These are phyloP conservation scores for Lagria hirta DNA, from an alignment of 2,888 invertebrate genomes.

Conservation along the genomic window DNA sequence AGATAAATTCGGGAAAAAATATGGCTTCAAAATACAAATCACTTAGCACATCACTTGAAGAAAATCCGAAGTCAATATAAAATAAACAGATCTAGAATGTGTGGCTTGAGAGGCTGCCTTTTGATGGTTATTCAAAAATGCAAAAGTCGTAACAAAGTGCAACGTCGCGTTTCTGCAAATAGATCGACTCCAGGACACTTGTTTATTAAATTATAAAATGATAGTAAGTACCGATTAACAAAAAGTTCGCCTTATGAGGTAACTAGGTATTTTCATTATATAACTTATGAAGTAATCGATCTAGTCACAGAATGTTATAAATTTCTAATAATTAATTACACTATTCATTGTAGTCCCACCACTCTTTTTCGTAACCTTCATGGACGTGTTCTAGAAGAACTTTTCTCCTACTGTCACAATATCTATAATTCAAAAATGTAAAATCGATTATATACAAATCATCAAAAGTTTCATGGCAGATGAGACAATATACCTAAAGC, in stretches of 20 bases:
- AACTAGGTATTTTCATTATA: slow-evolving; percentile 40
- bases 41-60: slow-evolving; percentile 15
- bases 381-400: slow-evolving; percentile 96
- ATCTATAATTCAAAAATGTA: slow-evolving; percentile 62
- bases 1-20: slow-evolving; percentile 23
- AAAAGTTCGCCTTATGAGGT: slow-evolving; percentile 34
- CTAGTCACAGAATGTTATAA: slow-evolving; percentile 39
- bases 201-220: slow-evolving; percentile 19
- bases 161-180: slow-evolving; percentile 14
- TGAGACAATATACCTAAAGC: too few species aligned
- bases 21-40: slow-evolving; percentile 21
- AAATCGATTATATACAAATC: too few species aligned
- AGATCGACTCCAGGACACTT: slow-evolving; percentile 14
- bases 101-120: too few species aligned
- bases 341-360: slow-evolving; percentile 95
- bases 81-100: slow-evolving; percentile 23
- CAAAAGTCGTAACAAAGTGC: slow-evolving; percentile 13
- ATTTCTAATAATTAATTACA: slow-evolving; percentile 19
- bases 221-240: slow-evolving; percentile 31
- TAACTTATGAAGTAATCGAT: slow-evolving; percentile 35
- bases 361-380: slow-evolving; percentile 98
- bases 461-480: too few species aligned
- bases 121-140: slow-evolving; percentile 15
- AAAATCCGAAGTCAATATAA: slow-evolving; percentile 14
- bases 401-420: slow-evolving; percentile 96